Conservation (phyloP, 2,113 vertebrate species). For the Epinephelus fuscoguttatus region DNA sequence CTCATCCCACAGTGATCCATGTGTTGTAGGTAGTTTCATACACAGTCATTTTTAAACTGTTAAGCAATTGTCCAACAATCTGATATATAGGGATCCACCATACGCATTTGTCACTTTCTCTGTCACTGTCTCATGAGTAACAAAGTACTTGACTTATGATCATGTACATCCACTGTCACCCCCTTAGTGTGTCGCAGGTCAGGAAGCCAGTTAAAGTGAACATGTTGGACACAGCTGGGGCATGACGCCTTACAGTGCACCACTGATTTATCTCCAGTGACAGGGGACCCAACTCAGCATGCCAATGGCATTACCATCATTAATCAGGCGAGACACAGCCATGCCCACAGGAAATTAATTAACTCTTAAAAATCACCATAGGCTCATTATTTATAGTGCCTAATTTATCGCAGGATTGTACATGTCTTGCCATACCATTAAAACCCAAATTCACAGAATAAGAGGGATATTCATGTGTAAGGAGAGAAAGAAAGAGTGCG, state of each 20-base stretch:
- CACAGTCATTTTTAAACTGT: no score
- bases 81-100: not conserved
- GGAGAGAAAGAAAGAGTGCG: not conserved
- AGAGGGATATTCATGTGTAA: not conserved
- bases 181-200: constrained; percentile 58
- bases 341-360: constrained; percentile 81
- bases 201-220: constrained; percentile 57
- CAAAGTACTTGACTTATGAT: constrained; percentile 52
- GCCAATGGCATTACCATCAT: constrained; percentile 72
- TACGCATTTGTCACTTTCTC: constrained; percentile 8
- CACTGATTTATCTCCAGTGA: constrained; percentile 79
- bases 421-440: constrained; percentile 1
- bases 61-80: not conserved
- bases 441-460: not conserved
- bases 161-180: constrained; percentile 33
- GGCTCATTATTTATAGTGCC: constrained; percentile 66
- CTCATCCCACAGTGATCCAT: not conserved
- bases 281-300: constrained; percentile 66
- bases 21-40: not conserved
- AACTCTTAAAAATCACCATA: constrained; percentile 77
- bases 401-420: constrained; percentile 47
- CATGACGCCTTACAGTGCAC: constrained; percentile 49
- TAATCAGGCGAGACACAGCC: constrained; percentile 77
- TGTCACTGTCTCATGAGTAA: constrained; percentile 18
- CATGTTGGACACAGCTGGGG: constrained; percentile 76